phyloP scores from a whole-genome alignment of 2,888 invertebrate species.

The Ditula angustiorana region DNA sequence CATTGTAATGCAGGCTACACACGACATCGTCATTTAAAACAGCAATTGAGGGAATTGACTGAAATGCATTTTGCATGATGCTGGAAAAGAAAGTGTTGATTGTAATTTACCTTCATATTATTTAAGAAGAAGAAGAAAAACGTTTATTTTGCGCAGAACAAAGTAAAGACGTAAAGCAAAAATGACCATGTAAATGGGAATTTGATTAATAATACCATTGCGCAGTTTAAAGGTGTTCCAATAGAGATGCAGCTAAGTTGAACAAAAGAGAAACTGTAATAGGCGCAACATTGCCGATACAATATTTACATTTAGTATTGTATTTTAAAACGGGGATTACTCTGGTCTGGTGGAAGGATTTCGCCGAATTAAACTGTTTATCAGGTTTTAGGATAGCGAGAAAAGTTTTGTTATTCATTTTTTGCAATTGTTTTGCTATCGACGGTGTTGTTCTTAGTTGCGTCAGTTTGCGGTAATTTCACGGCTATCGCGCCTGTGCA shows the following conservation, averaged over 20 bases:
- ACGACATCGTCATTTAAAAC: conserved; percentile 57
- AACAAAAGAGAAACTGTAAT: conserved; percentile 18
- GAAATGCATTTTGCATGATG: conserved; percentile 33
- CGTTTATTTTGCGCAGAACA: too few relatives aligned
- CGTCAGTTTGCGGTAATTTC: conserved; percentile 81
- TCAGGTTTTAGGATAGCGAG: conserved; percentile 7
- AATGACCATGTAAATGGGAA: too few relatives aligned
- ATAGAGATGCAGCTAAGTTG: conserved; percentile 8
- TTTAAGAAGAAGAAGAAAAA: too few relatives aligned
- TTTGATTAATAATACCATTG: too few relatives aligned
- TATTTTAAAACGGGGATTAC: not conserved
- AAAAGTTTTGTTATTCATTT: conserved; percentile 25
- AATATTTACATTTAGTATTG: too few relatives aligned
- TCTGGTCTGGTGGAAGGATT: not conserved
- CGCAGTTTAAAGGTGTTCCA: conserved; percentile 9
- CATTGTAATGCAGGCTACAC: conserved; percentile 60
- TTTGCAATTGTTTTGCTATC: conserved; percentile 39
- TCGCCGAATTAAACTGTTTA: not conserved
- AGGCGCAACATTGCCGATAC: too few relatives aligned
- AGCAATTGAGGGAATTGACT: conserved; percentile 43
- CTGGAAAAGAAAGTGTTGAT: conserved; percentile 11
- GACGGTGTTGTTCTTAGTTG: conserved; percentile 50
- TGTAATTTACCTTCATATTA: not conserved
- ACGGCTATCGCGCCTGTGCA: conserved; percentile 74
- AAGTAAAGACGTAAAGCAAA: too few relatives aligned